Evolutionary conservation across 2,888 invertebrate species (phyloP), one percentile per base, ranked within the genome.

Genomic region (Hirtodrosophila trivittata): DNA sequence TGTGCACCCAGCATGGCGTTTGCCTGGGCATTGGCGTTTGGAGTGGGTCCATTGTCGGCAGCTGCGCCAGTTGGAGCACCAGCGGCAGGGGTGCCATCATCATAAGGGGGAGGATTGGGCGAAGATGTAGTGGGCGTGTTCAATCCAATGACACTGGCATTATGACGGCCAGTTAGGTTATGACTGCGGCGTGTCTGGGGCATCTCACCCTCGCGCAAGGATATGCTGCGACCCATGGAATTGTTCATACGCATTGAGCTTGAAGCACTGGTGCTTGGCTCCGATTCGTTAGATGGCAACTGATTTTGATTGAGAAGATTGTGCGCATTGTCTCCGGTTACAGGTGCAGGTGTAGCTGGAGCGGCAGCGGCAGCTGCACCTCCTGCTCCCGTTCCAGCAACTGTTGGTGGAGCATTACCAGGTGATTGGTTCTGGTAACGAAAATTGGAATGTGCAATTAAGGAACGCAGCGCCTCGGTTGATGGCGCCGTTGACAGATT

Each of bases 401-500:
- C 5, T 8, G 57, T 28, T 1, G 55, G 66, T 6, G 63, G 54
- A 12, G 30, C 21, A 7, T 52, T 50, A 1, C 62, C 57, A 21
- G 66, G 47, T 14, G 57, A n/a, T 57, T n/a, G n/a, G n/a, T n/a
- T n/a, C n/a, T 76, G 76, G 25, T 88, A 87, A 4, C 87, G 86
- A 64, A 89, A 81, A 45, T 76, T 80, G 59, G 86, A 76, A 59
- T 86, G 81, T 42, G 86, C 70, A 28, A 90, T 89, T 8, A 89
- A 75, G 8, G 88, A 85, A 1, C 89, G 85, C 43, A 89, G 66
- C 1, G 87, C 87, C 55, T 89, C 87, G 0, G 89, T 84, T 3
- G 87, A 86, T 0, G 89, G 82, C 0, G 87, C 82, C 18, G 87
- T 83, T 0, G 89, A 89, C 1, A 89, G 77, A 5, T 88, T 85